These are phyloP conservation scores for Cryptus armator DNA, from an alignment of 2,888 invertebrate genomes.

Conservation along the genomic window DNA sequence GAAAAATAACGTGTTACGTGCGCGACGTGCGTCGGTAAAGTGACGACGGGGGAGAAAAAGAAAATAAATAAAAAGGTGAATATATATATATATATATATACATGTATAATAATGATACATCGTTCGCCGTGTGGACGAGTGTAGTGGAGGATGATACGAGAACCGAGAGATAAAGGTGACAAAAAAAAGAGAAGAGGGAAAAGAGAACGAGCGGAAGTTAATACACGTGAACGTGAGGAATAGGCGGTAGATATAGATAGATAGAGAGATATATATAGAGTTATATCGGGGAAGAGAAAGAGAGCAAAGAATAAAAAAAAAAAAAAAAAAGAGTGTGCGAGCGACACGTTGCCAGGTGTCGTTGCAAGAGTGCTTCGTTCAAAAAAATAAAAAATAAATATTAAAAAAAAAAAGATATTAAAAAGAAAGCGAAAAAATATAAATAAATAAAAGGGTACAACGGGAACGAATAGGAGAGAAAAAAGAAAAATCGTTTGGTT, in stretches of 20 bases:
- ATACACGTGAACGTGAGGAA: constrained; percentile 35
- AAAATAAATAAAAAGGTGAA: constrained; percentile 27
- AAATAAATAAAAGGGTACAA: not conserved
- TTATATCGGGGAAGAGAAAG: not conserved
- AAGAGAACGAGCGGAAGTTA: constrained; percentile 8
- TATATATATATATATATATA: constrained; percentile 46
- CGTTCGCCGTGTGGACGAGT: constrained; percentile 47
- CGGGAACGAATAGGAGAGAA: not conserved
- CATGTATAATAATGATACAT: constrained; percentile 33
- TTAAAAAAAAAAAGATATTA: not conserved
- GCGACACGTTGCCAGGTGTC: constrained; percentile 44
- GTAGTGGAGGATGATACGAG: constrained; percentile 58
- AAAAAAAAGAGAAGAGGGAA: constrained; percentile 33
- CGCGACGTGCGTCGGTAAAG: constrained; percentile 57
- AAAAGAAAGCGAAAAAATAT: constrained; percentile 12
- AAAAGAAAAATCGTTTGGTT: constrained; percentile 12
- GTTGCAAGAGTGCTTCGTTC: constrained; percentile 32
- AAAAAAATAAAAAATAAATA: not conserved
- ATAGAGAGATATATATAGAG: constrained; percentile 22
- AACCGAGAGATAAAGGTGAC: constrained; percentile 54
- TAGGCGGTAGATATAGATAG: constrained; percentile 44
- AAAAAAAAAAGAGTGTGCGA: constrained; percentile 9
- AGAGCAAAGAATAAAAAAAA: too few relatives aligned
- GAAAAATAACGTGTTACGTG: constrained; percentile 58
- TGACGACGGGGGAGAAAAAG: constrained; percentile 37